These are phyloP conservation scores for Drosophila paramelanica DNA, from an alignment of 2,888 invertebrate species.

Conservation along the genomic window DNA sequence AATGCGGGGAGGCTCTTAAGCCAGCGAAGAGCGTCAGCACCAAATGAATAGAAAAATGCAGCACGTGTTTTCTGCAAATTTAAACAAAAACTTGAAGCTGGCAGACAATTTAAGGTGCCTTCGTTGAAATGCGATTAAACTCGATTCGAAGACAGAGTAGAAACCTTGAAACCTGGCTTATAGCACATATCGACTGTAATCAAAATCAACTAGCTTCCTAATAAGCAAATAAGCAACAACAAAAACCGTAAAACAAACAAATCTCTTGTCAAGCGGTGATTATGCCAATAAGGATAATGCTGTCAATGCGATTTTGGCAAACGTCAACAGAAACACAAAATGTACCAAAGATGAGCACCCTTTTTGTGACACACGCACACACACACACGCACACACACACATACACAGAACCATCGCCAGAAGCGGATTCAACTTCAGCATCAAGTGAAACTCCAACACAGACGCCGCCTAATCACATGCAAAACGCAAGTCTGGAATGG, in stretches of 20 bases:
- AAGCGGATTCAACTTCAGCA: conserved; percentile 22
- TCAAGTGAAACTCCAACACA: conserved; percentile 46
- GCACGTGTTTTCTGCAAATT: conserved; percentile 48
- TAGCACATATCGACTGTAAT: conserved; percentile 1
- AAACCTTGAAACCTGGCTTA: not conserved
- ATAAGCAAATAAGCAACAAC: conserved; percentile 35
- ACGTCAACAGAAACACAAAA: conserved; percentile 40
- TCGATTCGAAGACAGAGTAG: not conserved
- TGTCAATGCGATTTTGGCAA: conserved; percentile 58
- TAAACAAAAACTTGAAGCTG: conserved; percentile 42
- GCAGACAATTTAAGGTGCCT: conserved; percentile 17
- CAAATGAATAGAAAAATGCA: conserved; percentile 58
- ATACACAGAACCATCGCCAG: not conserved
- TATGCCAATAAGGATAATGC: conserved; percentile 66
- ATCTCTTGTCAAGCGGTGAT: conserved; percentile 45
- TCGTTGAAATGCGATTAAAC: not conserved
- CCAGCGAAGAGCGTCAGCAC: conserved; percentile 41
- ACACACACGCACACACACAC: conserved; percentile 7
- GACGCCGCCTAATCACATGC: conserved; percentile 58
- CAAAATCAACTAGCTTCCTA: not conserved
- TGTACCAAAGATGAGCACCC: conserved; percentile 42
- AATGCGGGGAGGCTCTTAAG: conserved; percentile 40
- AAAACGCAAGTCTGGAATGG: conserved; percentile 36
- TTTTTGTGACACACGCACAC: conserved; percentile 31
- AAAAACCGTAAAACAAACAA: conserved; percentile 29